Base-by-base conservation (phyloP, 2,113 vertebrate genomes). In the Myiozetetes cayanensis region DNA sequence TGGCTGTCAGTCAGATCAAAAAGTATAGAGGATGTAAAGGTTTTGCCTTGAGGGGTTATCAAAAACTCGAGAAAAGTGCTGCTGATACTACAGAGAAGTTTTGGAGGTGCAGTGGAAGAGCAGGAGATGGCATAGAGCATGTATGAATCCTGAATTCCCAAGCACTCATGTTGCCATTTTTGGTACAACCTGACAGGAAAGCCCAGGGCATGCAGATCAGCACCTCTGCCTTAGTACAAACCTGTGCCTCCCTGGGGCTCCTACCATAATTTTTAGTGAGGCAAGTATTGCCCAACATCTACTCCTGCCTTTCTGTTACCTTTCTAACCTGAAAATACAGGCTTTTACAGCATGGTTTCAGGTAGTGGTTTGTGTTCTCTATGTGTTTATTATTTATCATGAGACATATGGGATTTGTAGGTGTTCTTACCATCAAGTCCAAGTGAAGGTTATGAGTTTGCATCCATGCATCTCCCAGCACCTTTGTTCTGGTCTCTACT, bases 381-480 rank as follows among this genome's bases (percentile, higher is more conserved):
- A 5, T n/a, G 18, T 23, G 21, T 68, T 67, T 39, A 33, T 49
- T 83, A 20, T 46, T 59, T 74, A 31, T 67, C 50, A 18, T 23
- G 31, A 79, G 27, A 23, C 9, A 7, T 35, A 43, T 67, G 43
- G 9, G 9, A 33, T 71, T 33, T 71, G 27, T 71, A 37, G 24
- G 6, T 67, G n/a, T 30, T 72, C 56, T 56, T 62, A 11, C 28
- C 28, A 6, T 31, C 14, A 28, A 28, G 47, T 41, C 8, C 21
- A 43, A 87, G 27, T 12, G 39, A 30, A 80, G 21, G 30, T n/a
- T 21, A 23, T 52, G 14, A 6, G 21, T 73, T 68, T 53, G 24
- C 2, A 0, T 8, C 14, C 31, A 19, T 0, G 0, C 5, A 15
- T 37, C 19, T 87, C 49, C 44, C 70, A 43, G 55, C 21, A 6